Base-by-base conservation (phyloP, 1,140 invertebrate species). In the Pissodes strobi region DNA sequence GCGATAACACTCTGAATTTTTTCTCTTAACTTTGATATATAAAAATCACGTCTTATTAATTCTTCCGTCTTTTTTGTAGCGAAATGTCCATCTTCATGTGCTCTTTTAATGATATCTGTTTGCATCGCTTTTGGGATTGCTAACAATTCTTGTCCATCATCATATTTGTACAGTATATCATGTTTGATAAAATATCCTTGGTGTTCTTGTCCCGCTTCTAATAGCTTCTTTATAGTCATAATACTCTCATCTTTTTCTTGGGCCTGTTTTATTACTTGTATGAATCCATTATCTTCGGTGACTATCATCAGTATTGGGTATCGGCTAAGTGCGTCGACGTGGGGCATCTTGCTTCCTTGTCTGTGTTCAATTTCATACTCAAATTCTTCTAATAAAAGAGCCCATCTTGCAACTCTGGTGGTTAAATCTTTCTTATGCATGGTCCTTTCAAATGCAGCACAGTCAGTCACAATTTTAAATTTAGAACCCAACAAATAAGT, bases 401-500 rank as follows among this genome's bases (percentile, higher is more conserved):
- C 19, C 45, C 45, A 48, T 17, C 45, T 13, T 9, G 45, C 45
- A 9, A 48, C 15, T 48, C 45, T 13, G 9, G 45, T 48, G 5
- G 45, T 48, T 48, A 69, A 13, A 0, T 48, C 45, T 15, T 48
- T 48, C 21, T 48, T 48, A 19, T 48, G 17, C 45, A 48, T 48
- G 0, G 71, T 69, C 53, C 46, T 61, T 30, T 17, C 52, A 22
- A 80, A 74, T n/a, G 76, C 76, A 60, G 52, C 52, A 59, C 76
- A 79, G 56, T 77, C 78, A 0, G 75, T 79, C 2, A 76, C 63
- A 8, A 84, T 79, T 49, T 80, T 78, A 66, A 82, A 82, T 8
- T 76, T 57, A 46, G 71, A 78, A 10, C 78, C 79, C 18, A 79
- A 68, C 25, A 85, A 65, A 69, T 82, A 86, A n/a, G 75, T 62